Evolutionary conservation across 1,140 invertebrate species (phyloP), one percentile per base, ranked within the genome.

Genomic region (Subanguina moxae): DNA sequence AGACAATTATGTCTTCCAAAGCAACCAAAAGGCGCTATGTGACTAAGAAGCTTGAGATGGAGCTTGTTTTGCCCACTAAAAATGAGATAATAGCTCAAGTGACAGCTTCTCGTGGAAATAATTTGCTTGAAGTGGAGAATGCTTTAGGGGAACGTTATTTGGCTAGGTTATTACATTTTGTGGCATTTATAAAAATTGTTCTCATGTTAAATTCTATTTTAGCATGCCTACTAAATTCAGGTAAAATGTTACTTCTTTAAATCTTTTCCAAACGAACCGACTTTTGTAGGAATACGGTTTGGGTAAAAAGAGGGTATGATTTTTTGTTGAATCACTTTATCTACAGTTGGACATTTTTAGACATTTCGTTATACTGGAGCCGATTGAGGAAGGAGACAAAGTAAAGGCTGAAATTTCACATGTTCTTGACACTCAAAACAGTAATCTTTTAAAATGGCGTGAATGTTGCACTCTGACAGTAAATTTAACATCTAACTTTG

Each of bases 371-470:
- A 57, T 74, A 42, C 38, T 72, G 23, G 48, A 75, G 27, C 58
- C 72, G 30, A 74, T 74, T 23, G 72, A 74, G 52, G 72, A 74
- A 59, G 72, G 72, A 1, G 72, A 74, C 25, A 74, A 75, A 61
- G 72, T 74, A 23, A 62, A 62, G 19, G 72, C 72, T 19, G 72
- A 74, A 64, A 69, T 74, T 32, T 42, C 42, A 1, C 67, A 74
- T 59, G 62, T 74, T 62, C 61, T 74, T 32, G 72, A 74, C 56
- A 19, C 17, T 0, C 73, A 74, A 28, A 75, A 74, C 59, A 59
- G 72, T 48, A 42, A 23, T 19, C 38, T 62, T 62, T 27, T 38
- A 11, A 11, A 5, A 38, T 25, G 11, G 52, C 28, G 52, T 57
- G 3, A 61, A 15, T 61, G n/a, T n/a, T n/a, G n/a, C n/a, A 38